phyloP scores from a whole-genome alignment of 1,140 invertebrate species.

The Coelopa frigida region DNA sequence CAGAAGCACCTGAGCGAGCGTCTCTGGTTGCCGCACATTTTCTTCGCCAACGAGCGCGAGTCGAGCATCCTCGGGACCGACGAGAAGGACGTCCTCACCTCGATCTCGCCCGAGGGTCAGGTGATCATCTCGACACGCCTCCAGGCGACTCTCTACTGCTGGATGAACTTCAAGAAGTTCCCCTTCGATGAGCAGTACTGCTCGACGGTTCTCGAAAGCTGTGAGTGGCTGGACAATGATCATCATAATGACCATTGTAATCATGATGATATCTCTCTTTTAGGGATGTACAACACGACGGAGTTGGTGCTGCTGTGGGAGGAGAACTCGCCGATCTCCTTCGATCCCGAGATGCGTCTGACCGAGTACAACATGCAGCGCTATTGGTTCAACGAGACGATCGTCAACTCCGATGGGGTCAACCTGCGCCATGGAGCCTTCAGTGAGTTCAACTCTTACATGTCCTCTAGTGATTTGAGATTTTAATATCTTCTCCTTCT shows the following conservation, averaged over 20 bases:
- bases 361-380: constrained; percentile 70
- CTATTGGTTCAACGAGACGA: constrained; percentile 60
- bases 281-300: constrained; percentile 67
- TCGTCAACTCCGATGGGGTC: constrained; percentile 50
- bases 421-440: constrained; percentile 61
- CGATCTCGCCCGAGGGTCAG: constrained; percentile 64
- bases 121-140: constrained; percentile 68
- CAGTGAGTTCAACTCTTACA: constrained; percentile 41
- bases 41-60: constrained; percentile 73
- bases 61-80: constrained; percentile 60
- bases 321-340: constrained; percentile 59
- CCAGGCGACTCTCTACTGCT: constrained; percentile 70
- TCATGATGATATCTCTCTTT: constrained; percentile 42
- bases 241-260: background rate
- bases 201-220: constrained; percentile 69
- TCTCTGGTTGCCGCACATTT: constrained; percentile 74
- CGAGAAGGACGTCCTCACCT: constrained; percentile 69
- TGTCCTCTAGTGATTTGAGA: background rate
- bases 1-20: constrained; percentile 59
- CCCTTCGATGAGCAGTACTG: constrained; percentile 77
- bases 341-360: constrained; percentile 69
- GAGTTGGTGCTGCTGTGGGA: constrained; percentile 70
- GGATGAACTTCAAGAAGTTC: constrained; percentile 76
- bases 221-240: constrained; percentile 53
- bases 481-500: constrained; percentile 3